These are phyloP conservation scores for Entomobrya multifasciata DNA, from an alignment of 2,888 invertebrate genomes.

Conservation along the genomic window DNA sequence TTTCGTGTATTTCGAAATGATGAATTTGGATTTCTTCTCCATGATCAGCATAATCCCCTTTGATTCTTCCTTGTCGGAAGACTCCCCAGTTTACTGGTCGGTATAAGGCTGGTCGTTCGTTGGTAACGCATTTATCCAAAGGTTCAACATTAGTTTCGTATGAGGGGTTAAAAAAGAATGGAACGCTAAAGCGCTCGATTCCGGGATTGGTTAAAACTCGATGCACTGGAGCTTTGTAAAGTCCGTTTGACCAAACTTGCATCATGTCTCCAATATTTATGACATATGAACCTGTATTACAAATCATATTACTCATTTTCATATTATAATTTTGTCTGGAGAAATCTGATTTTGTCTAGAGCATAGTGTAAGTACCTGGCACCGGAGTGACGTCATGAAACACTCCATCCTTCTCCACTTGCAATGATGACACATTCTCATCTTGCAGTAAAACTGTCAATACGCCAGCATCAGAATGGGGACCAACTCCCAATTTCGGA, in stretches of 20 bases:
- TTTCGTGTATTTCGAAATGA: slow-evolving; percentile 58
- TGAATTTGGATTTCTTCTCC: slow-evolving; percentile 77
- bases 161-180: slow-evolving; percentile 72
- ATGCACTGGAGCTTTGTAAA: slow-evolving; percentile 73
- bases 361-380: slow-evolving; percentile 53
- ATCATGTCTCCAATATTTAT: slow-evolving; percentile 76
- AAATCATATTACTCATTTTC: background rate
- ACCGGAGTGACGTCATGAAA: slow-evolving; percentile 74
- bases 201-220: slow-evolving; percentile 69
- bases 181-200: slow-evolving; percentile 66
- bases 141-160: slow-evolving; percentile 71
- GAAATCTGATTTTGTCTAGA: background rate
- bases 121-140: slow-evolving; percentile 52
- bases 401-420: slow-evolving; percentile 70
- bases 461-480: slow-evolving; percentile 74
- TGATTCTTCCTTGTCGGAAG: slow-evolving; percentile 69
- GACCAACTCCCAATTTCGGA: slow-evolving; percentile 73
- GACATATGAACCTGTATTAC: slow-evolving; percentile 71
- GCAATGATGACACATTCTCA: slow-evolving; percentile 67
- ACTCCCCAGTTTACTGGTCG: slow-evolving; percentile 71
- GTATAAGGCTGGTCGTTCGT: slow-evolving; percentile 54
- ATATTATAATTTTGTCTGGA: background rate
- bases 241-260: slow-evolving; percentile 74
- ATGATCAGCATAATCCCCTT: slow-evolving; percentile 75
- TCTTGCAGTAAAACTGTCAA: slow-evolving; percentile 74